These are phyloP conservation scores for Nasonia longicornis DNA, from an alignment of 1,140 invertebrate genomes.

Conservation along the genomic window DNA sequence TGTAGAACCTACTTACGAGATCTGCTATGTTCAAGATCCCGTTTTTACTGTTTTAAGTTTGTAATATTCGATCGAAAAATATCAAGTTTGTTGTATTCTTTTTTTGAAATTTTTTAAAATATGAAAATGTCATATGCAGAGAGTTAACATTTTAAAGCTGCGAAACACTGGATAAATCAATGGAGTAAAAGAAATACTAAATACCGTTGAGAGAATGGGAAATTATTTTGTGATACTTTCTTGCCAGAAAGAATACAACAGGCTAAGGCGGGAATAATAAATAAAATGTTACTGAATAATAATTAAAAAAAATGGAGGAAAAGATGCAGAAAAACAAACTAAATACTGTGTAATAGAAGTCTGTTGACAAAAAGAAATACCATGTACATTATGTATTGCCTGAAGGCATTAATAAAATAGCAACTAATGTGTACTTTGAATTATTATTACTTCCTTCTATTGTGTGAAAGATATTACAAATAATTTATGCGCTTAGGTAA, in stretches of 20 bases:
- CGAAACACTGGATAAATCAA: slow-evolving; percentile 45
- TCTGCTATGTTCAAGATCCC: not conserved
- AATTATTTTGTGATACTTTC: slow-evolving; percentile 71
- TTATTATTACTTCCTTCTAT: slow-evolving; percentile 18
- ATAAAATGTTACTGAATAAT: slow-evolving; percentile 67
- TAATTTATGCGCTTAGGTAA: not conserved
- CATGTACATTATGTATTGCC: slow-evolving; percentile 55
- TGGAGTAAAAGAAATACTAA: slow-evolving; percentile 62
- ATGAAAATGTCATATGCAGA: slow-evolving; percentile 48
- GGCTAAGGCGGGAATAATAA: slow-evolving; percentile 64
- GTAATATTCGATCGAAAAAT: slow-evolving; percentile 56
- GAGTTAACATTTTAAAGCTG: slow-evolving; percentile 48
- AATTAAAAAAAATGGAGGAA: slow-evolving; percentile 60
- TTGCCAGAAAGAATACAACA: slow-evolving; percentile 70
- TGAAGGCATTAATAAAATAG: slow-evolving; percentile 54
- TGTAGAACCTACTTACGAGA: slow-evolving; percentile 13
- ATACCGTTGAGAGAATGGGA: slow-evolving; percentile 66
- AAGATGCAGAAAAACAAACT: slow-evolving; percentile 48
- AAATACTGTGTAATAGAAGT: slow-evolving; percentile 68
- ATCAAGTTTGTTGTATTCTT: slow-evolving; percentile 68
- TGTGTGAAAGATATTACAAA: slow-evolving; percentile 18
- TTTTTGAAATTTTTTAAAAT: slow-evolving; percentile 51
- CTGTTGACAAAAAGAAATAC: slow-evolving; percentile 64
- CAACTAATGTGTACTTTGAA: slow-evolving; percentile 50
- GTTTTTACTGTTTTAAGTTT: slow-evolving; percentile 55